A percentile compares a stretch with the other conserved stretches of the same genome.
Conservation (phyloP, 23 tunicate species). For the Ciona savignyi region DNA sequence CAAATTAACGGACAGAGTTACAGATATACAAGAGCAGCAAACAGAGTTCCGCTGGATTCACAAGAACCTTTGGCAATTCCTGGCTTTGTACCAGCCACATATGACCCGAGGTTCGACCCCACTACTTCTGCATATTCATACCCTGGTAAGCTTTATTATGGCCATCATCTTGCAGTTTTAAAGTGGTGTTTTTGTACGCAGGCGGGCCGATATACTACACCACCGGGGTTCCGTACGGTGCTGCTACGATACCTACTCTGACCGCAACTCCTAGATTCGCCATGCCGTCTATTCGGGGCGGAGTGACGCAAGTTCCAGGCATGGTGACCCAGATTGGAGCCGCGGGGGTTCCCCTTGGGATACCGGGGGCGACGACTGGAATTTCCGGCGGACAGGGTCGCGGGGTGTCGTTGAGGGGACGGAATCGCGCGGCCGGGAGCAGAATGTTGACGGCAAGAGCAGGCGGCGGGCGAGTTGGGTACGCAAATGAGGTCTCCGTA, state of each 20-base stretch:
- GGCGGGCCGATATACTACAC: conserved; percentile 76
- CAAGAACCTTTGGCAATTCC: conserved; percentile 34
- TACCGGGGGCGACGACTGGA: conserved; percentile 93
- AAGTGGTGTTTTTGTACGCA: neutral
- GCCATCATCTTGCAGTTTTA: neutral
- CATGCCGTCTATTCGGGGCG: conserved; percentile 43
- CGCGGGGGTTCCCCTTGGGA: conserved; percentile 95
- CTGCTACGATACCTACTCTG: conserved; percentile 49
- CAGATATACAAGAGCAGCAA: conserved; percentile 94
- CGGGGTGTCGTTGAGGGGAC: conserved; percentile 26
- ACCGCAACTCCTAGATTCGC: conserved; percentile 47
- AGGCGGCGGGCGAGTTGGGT: conserved; percentile 72
- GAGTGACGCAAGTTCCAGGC: conserved; percentile 35
- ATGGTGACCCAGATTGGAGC: conserved; percentile 74
- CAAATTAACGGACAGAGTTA: too few relatives aligned
- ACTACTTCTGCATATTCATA: conserved; percentile 59
- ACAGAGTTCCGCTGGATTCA: conserved; percentile 51
- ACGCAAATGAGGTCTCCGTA: conserved; percentile 39
- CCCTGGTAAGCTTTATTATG: conserved; percentile 19
- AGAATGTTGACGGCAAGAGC: conserved; percentile 26
- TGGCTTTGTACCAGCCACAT: conserved; percentile 35
- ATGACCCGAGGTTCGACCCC: conserved; percentile 60
- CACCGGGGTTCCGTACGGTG: conserved; percentile 73
- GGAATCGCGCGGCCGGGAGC: conserved; percentile 40
- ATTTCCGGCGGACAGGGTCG: conserved; percentile 39